Base-by-base conservation (phyloP, 2,888 invertebrate species). In the Conops quadrifasciatus region DNA sequence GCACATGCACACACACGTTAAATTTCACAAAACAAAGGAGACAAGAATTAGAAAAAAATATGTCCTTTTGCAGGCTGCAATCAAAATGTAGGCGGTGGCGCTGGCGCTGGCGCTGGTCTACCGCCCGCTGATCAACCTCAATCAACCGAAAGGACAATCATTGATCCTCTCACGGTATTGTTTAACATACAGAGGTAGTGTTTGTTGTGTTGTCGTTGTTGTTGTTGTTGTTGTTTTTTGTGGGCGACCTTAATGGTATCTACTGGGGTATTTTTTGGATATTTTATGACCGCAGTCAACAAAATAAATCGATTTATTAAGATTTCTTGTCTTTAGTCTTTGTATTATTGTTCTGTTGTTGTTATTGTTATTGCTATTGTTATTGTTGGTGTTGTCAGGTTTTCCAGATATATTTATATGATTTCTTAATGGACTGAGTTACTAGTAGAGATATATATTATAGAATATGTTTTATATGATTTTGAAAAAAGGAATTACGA, bases 351-450 rank as follows among this genome's bases (percentile, higher is more conserved):
- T 5, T 13, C 13, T 16, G 49, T 49, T 16, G 49, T 49, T 16
- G n/a, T 1, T 49, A 19, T 49, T 49, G 13, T 49, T n/a, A n/a
- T 4, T n/a, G 49, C 9, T 36, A 9, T 36, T 36, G 36, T 36
- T 36, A 7, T 36, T 4, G 36, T 36, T 36, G 36, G 5, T 36
- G 4, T 36, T 36, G 36, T 36, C 9, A 9, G 36, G 9, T 36
- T 36, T 36, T 36, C 5, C 36, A 9, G 36, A 36, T 9, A n/a
- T n/a, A n/a, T 36, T 36, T 9, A 36, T 36, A 9, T 7, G 9
- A 36, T 36, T 36, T 36, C 36, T 36, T 36, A 36, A 7, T 36
- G 36, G 69, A 69, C 68, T 73, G 68, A 73, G 69, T 73, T 64
- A 69, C 69, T 71, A 65, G 56, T n/a, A n/a, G n/a, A n/a, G n/a